phyloP scores from a whole-genome alignment of 2,113 vertebrate species.

The Megalops atlanticus region DNA sequence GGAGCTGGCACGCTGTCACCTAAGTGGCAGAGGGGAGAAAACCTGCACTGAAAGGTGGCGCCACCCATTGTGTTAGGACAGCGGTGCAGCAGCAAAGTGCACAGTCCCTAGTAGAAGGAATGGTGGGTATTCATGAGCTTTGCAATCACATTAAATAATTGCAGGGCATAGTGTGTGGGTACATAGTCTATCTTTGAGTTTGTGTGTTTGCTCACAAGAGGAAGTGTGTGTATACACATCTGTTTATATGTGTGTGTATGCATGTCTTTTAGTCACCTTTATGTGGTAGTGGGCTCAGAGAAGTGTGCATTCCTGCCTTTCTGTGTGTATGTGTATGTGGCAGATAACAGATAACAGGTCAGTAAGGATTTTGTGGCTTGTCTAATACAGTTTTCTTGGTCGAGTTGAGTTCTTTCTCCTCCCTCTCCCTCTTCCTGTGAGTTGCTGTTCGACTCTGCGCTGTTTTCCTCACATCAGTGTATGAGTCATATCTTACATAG shows the following conservation, averaged over 20 bases:
- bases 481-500: neutral
- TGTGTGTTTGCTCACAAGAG: too few species aligned
- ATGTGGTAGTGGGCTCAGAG: too few species aligned
- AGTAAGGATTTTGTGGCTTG: neutral
- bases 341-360: neutral
- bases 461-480: neutral
- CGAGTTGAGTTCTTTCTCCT: neutral
- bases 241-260: conserved; percentile 22
- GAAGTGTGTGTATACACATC: conserved; percentile 4
- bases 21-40: neutral
- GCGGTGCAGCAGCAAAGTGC: too few species aligned
- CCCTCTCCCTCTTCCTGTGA: neutral
- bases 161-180: neutral
- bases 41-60: neutral
- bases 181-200: neutral
- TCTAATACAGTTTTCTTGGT: too few species aligned
- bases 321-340: neutral
- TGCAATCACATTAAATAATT: neutral
- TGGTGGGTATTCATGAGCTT: neutral
- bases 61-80: neutral
- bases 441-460: neutral
- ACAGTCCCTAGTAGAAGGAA: too few species aligned
- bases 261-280: neutral
- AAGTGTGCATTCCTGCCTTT: neutral
- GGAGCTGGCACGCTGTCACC: neutral